Base-by-base conservation (phyloP, 1,140 invertebrate species). In the Papilio machaon region DNA sequence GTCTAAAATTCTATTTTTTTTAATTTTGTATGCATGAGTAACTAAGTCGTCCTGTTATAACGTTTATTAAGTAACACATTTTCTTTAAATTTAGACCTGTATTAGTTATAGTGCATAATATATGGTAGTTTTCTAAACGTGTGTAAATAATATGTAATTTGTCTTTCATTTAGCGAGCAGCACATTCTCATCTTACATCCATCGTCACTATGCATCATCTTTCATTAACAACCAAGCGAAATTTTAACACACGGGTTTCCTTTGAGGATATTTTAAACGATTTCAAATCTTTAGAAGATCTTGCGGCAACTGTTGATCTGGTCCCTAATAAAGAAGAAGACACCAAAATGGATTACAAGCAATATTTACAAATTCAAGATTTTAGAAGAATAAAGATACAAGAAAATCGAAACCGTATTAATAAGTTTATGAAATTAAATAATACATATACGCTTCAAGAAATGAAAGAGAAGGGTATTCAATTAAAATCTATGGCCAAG, bases 261-360 rank as follows among this genome's bases (percentile, higher is more conserved):
- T 82, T 90, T 73, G 85, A 90, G 46, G 85, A 91, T n/a, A 90
- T 92, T 80, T 77, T 92, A 85, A 84, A 89, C 2, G 88, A 92
- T 67, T 93, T 93, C 60, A 90, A 91, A 82, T 88, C 83, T 35
- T 84, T 92, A 84, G 86, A 91, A 82, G 87, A 89, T 76, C 80
- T 83, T 54, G 82, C 77, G 35, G 80, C 46, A 23, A 77, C 75
- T 77, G 58, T 83, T 67, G 82, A 86, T 46, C 52, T 83, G 30
- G 60, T 54, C 17, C 73, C 77, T 23, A 67, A 49, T 30, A 58
- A 82, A 64, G 67, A 82, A 30, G 81, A 83, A 38, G 67, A 79
- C 30, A 67, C 1, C 35, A 82, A 83, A 74, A 74, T 13, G 70
- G 80, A 76, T 23, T 80, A 84, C 79, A 81, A 84, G 17, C 73